These are phyloP conservation scores for Malthinus flaveolus DNA, from an alignment of 2,888 invertebrate genomes.

Conservation along the genomic window DNA sequence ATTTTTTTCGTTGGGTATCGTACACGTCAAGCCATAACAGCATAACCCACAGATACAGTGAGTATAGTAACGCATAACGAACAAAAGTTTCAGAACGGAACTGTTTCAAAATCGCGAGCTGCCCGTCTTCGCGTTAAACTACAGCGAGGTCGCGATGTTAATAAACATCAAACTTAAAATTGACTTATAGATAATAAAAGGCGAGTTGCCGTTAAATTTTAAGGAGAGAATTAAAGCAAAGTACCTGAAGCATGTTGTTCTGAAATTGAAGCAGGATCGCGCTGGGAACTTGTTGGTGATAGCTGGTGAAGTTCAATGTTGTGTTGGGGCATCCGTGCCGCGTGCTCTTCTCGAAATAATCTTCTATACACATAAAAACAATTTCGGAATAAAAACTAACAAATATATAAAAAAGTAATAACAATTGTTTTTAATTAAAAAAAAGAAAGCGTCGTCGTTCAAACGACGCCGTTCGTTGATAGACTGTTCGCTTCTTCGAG, in stretches of 20 bases:
- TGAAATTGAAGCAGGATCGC: constrained; percentile 9
- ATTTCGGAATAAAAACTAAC: constrained; percentile 8
- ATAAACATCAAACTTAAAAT: too few relatives aligned
- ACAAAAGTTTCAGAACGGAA: too few relatives aligned
- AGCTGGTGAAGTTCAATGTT: constrained; percentile 47
- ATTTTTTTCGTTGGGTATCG: too few relatives aligned
- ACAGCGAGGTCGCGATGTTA: too few relatives aligned
- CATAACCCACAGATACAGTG: too few relatives aligned
- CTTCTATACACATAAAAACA: constrained; percentile 22
- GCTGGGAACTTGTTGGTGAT: constrained; percentile 32
- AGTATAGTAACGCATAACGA: too few relatives aligned
- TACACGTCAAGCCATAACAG: too few relatives aligned
- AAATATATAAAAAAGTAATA: constrained; percentile 3
- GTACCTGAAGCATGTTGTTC: constrained; percentile 18
- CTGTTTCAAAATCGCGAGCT: too few relatives aligned
- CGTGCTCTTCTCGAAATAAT: constrained; percentile 22
- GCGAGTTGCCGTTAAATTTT: too few relatives aligned
- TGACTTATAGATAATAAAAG: too few relatives aligned
- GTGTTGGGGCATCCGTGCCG: constrained; percentile 46
- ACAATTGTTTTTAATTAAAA: neutral
- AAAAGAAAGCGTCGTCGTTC: neutral
- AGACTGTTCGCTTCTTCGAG: constrained; percentile 30
- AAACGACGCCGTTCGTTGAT: constrained; percentile 30
- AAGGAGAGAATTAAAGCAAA: neutral
- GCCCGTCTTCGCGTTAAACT: too few relatives aligned